phyloP scores from a whole-genome alignment of 1,140 invertebrate genomes.

The Aphidius gifuensis region DNA sequence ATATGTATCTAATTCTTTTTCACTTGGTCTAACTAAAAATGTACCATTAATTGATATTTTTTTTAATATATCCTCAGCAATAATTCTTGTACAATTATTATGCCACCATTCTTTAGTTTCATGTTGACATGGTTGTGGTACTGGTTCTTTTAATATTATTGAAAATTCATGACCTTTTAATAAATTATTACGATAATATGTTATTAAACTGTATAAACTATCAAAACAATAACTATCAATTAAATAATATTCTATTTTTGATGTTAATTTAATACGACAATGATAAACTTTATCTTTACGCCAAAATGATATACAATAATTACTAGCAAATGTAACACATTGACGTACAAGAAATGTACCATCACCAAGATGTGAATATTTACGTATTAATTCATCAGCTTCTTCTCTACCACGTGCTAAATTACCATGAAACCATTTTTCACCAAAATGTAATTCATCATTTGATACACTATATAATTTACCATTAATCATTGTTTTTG shows the following conservation, averaged over 20 bases:
- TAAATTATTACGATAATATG: constrained; percentile 83
- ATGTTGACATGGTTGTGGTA: constrained; percentile 92
- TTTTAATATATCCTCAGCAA: constrained; percentile 84
- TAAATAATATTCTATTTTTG: constrained; percentile 88
- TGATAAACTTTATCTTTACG: constrained; percentile 86
- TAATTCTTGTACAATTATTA: constrained; percentile 69
- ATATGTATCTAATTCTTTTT: constrained; percentile 80
- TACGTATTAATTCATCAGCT: constrained; percentile 73
- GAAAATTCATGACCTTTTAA: constrained; percentile 85
- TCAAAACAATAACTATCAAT: constrained; percentile 89
- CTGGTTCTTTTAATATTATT: constrained; percentile 84
- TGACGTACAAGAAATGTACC: constrained; percentile 93
- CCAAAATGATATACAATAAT: constrained; percentile 95
- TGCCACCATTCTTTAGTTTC: constrained; percentile 95
- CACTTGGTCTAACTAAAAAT: constrained; percentile 85
- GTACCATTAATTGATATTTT: constrained; percentile 83
- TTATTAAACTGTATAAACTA: constrained; percentile 88
- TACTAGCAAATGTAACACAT: constrained; percentile 94
- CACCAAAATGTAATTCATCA: constrained; percentile 88
- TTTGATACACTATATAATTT: constrained; percentile 36
- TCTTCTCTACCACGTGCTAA: constrained; percentile 73
- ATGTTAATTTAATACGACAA: constrained; percentile 83
- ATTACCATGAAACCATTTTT: constrained; percentile 94
- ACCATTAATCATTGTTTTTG: neutral
- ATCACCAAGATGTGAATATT: constrained; percentile 84